These are phyloP conservation scores for Perca flavescens DNA, from an alignment of 2,113 vertebrate genomes.

Conservation along the genomic window DNA sequence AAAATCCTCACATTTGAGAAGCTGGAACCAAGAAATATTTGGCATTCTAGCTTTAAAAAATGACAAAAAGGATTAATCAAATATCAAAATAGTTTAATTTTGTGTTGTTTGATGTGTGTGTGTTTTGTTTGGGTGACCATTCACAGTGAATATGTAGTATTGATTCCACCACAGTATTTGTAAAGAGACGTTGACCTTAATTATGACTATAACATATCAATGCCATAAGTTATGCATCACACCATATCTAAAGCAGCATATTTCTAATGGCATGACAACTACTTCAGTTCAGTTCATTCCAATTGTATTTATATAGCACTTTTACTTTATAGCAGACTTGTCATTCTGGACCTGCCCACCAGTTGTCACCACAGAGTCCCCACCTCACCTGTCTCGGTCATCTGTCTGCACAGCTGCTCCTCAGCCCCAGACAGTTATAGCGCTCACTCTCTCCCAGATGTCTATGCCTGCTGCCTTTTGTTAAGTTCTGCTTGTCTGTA, in stretches of 20 bases:
- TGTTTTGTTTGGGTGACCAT: not conserved
- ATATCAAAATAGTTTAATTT: no score
- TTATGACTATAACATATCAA: not conserved
- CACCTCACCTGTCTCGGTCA: not conserved
- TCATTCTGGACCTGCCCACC: conserved; percentile 6
- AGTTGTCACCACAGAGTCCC: not conserved
- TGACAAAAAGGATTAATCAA: no score
- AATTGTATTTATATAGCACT: no score
- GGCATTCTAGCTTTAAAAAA: not conserved
- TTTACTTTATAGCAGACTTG: not conserved
- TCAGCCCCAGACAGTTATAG: not conserved
- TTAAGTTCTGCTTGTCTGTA: conserved; percentile 26
- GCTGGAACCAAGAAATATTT: not conserved
- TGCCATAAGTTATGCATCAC: not conserved
- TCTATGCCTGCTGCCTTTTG: conserved; percentile 1
- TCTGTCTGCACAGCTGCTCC: conserved; percentile 2
- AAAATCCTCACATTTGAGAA: not conserved
- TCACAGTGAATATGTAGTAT: not conserved
- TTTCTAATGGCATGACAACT: not conserved
- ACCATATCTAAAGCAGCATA: not conserved
- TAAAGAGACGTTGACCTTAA: not conserved
- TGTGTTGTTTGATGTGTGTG: no score
- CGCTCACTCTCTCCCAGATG: not conserved
- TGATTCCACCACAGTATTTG: no score
- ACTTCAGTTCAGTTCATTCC: not conserved